Percentiles rank a stretch among this genome's conserved stretches.
Conservation (phyloP, 2,797 vertebrate species). For the Carcharodon carcharias region DNA sequence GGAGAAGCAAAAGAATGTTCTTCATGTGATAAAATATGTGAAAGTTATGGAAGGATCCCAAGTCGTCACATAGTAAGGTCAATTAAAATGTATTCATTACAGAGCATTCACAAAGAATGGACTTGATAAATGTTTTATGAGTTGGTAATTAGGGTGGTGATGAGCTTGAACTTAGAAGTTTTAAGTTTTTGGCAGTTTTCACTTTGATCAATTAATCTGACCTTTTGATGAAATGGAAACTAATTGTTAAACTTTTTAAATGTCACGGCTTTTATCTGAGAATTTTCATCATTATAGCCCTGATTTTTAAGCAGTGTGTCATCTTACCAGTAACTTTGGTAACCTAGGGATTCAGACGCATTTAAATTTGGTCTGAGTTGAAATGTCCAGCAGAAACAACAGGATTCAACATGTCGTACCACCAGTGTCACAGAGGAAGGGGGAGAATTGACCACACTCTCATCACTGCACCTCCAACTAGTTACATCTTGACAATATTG, state of each 20-base stretch:
- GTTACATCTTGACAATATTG: background rate
- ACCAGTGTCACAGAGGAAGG: background rate
- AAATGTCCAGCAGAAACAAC: background rate
- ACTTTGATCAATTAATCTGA: conserved; percentile 5
- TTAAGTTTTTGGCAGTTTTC: background rate
- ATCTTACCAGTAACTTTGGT: background rate
- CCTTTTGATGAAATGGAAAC: conserved; percentile 21
- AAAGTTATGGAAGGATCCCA: background rate
- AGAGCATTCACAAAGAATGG: conserved; percentile 37
- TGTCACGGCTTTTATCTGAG: background rate
- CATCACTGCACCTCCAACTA: background rate
- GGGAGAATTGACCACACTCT: background rate
- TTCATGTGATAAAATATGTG: background rate
- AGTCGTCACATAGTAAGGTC: conserved; percentile 18
- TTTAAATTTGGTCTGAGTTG: background rate
- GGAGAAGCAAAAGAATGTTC: background rate
- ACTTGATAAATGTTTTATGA: conserved; percentile 46
- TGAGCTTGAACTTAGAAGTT: conserved; percentile 21
- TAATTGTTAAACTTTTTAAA: background rate
- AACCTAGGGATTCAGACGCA: background rate
- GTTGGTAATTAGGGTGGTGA: conserved; percentile 45
- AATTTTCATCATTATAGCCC: background rate
- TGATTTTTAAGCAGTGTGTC: background rate
- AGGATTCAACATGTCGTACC: background rate
- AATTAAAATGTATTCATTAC: conserved; percentile 40